Evolutionary conservation across 2,888 invertebrate species (phyloP), one percentile per base, ranked within the genome.

Genomic region (Marasmarcha lunaedactyla): DNA sequence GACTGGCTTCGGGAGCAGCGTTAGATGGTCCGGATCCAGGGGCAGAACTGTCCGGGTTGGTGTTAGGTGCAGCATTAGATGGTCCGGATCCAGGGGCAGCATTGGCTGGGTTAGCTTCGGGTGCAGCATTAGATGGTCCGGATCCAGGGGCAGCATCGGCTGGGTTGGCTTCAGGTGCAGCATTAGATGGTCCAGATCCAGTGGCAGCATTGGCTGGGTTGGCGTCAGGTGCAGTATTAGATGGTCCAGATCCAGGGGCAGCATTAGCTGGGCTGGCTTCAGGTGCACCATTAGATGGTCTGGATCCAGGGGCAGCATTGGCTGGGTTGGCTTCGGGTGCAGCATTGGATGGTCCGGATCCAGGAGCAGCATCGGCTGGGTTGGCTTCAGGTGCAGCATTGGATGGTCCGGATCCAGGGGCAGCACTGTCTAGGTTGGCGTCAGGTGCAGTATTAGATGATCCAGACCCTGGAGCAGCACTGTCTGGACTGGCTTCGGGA

Each of bases 161-260:
- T 6, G 9, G 6, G 25, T 25, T 9, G 25, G 35, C 35, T 9
- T 35, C 9, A 9, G n/a, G 10, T 20, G 5, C 20, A 13, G 12
- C 13, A 25, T 2, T 25, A 25, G 25, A 2, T 13, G 41, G 11
- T 2, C 39, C 39, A 10, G 39, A n/a, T n/a, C n/a, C 41, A 7
- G 35, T 35, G 2, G 13, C 38, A 4, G 34, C 15, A 10, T 33
- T 39, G 30, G 20, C 26, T 0, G 33, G 27, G 12, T 44, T 20
- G 13, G 33, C 33, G 15, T 42, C 48, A 14, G 41, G 15, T 11
- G 37, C 25, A 13, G 15, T 14, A 33, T 37, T 39, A 27, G 43
- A 39, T 3, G 14, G 30, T 41, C 3, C 30, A 35, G 1, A n/a
- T n/a, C n/a, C n/a, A n/a, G n/a, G n/a, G n/a, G 42, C 30, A n/a